phyloP scores from a whole-genome alignment of 2,113 vertebrate species.

The Macquaria australasica region DNA sequence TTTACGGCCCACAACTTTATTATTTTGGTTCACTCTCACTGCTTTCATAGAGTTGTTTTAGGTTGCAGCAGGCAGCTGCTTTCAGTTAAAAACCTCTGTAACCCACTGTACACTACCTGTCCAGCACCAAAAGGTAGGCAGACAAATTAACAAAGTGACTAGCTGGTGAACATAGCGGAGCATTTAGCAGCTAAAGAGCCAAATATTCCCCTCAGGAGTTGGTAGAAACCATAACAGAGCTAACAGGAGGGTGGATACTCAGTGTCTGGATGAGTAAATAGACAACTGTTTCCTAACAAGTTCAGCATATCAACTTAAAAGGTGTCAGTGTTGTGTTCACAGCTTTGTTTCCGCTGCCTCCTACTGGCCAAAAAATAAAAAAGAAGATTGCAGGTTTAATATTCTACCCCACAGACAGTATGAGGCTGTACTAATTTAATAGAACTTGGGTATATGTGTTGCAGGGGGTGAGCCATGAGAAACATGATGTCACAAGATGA shows the following conservation, averaged over 20 bases:
- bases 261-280: background rate
- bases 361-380: background rate
- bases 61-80: too few species aligned
- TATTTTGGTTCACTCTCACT: background rate
- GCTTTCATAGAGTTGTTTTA: background rate
- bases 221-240: background rate
- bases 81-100: background rate
- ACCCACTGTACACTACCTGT: too few species aligned
- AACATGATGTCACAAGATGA: background rate
- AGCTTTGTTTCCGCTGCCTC: constrained; percentile 1
- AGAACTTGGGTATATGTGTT: background rate
- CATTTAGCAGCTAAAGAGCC: background rate
- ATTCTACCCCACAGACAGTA: background rate
- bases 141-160: background rate
- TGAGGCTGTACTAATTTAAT: background rate
- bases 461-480: background rate
- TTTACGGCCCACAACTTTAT: background rate
- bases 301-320: background rate
- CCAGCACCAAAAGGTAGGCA: background rate
- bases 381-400: background rate
- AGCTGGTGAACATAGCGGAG: background rate
- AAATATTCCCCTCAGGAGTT: background rate
- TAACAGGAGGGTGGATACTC: background rate
- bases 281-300: background rate
- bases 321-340: background rate